Evolutionary conservation across 2,888 invertebrate species (phyloP).

Genomic region (Caenorhabditis drosophilae): DNA sequence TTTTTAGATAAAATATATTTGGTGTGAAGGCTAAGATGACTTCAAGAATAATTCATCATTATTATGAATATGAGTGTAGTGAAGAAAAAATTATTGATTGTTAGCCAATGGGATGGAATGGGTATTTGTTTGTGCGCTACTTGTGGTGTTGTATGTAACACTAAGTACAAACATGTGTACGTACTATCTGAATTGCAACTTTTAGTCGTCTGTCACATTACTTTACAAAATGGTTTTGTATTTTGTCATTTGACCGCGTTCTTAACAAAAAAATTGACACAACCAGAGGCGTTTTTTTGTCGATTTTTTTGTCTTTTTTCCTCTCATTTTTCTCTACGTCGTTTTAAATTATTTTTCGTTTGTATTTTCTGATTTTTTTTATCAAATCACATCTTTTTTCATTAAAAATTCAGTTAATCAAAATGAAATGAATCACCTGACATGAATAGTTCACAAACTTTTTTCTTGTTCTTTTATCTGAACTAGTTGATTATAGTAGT

Average conservation of each 20-base stretch:
- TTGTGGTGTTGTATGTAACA: constrained; percentile 38
- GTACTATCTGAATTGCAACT: constrained; percentile 20
- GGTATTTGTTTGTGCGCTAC: constrained; percentile 33
- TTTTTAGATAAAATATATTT: no score
- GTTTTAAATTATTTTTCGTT: not conserved
- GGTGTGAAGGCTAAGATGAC: no score
- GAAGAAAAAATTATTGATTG: constrained; percentile 3
- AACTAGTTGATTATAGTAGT: not conserved
- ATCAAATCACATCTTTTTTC: no score
- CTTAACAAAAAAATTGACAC: not conserved
- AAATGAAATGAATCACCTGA: not conserved
- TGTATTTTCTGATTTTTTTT: no score
- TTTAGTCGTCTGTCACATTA: constrained; percentile 6
- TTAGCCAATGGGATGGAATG: not conserved
- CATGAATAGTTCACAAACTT: not conserved
- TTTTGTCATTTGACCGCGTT: not conserved
- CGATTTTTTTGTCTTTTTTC: not conserved
- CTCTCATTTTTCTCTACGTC: not conserved
- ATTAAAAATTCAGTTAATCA: no score
- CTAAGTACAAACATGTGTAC: constrained; percentile 29
- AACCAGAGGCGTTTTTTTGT: no score
- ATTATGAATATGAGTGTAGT: no score
- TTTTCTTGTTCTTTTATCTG: not conserved
- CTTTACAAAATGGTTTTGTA: constrained; percentile 5
- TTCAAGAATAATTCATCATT: no score